Base-by-base conservation (phyloP, 2,797 vertebrate genomes). In the Hephaestus fuliginosus region DNA sequence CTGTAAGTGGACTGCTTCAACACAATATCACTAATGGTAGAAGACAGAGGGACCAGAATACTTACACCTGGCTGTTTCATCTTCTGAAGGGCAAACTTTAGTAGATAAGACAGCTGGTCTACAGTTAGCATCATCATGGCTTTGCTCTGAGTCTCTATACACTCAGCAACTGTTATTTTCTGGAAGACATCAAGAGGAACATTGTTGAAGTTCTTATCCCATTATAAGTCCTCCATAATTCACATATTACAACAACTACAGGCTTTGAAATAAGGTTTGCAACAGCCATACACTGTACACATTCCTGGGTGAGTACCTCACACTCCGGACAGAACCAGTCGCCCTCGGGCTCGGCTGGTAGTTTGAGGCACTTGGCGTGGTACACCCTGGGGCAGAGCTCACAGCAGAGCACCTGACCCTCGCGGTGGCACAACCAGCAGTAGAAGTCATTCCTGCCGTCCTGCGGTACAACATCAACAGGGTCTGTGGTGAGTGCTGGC, bases 401-500 rank as follows among this genome's bases (percentile, higher is more conserved):
- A 96, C 98, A 97, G 97, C 98, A 99, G 96, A 99, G 98, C 97
- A 99, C 98, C 97, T 97, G 98, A 93, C 98, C 96, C 95, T 96
- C 96, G 76, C 95, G 98, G 95, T 99, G 98, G 96, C 98, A 99
- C 97, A 99, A 93, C 98, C 98, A 99, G 96, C 98, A 99, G 96
- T 96, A 99, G 97, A 99, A 99, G 96, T 99, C 98, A 89, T 99
- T 99, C 94, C 98, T 98, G 96, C 98, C 97, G 93, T 99, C 98
- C 98, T 99, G 98, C 89, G 98, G 98, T 97, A 98, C 97, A 97
- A 98, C 98, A 98, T 99, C 98, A 97, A 99, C 97, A 98, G 98
- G 98, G 96, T 99, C 98, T 98, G 95, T 94, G 91, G 95, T 95
- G 95, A 96, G 95, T 93, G 95, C 92, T 86, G 96, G 95, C 95